Base-by-base conservation (phyloP, 1,140 invertebrate genomes). In the Akabosia matsudoensis region DNA sequence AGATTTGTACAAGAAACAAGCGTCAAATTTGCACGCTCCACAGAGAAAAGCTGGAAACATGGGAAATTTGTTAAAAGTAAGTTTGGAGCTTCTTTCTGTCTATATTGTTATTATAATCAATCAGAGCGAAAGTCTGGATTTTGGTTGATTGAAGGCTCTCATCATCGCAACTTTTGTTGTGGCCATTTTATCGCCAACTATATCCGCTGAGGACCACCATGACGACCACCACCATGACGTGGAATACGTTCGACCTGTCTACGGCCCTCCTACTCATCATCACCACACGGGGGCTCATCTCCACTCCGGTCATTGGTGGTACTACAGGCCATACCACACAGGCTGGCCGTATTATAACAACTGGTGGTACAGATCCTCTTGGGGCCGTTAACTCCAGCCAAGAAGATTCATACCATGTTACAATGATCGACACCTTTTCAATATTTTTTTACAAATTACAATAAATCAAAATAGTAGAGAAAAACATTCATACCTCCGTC, bases 401-500 rank as follows among this genome's bases (percentile, higher is more conserved):
- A n/a, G n/a, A n/a, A n/a, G n/a, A n/a, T n/a, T n/a, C n/a, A n/a
- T n/a, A n/a, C n/a, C n/a, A n/a, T n/a, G n/a, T n/a, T n/a, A n/a
- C n/a, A n/a, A n/a, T n/a, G n/a, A n/a, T n/a, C n/a, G n/a, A n/a
- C n/a, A n/a, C n/a, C n/a, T n/a, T n/a, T n/a, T n/a, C n/a, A n/a
- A n/a, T n/a, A n/a, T n/a, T n/a, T 76, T 75, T 31, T 72, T 72
- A 14, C 18, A 33, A 26, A 33, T 33, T 26, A 14, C 13, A 30
- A 54, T 67, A 51, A n/a, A n/a, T 61, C 3, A 61, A n/a, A 24
- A 14, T 61, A 22, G 76, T 34, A 14, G 31, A 22, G 30, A 33
- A 34, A 22, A 4, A 51, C 75, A 16, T 51, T 71, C 83, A 87
- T 86, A 95, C 94, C 88, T 97, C 94, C 22, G 97, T 98, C 14